Conservation (phyloP, 2,888 invertebrate species). For the Gandaritis pyraliata region DNA sequence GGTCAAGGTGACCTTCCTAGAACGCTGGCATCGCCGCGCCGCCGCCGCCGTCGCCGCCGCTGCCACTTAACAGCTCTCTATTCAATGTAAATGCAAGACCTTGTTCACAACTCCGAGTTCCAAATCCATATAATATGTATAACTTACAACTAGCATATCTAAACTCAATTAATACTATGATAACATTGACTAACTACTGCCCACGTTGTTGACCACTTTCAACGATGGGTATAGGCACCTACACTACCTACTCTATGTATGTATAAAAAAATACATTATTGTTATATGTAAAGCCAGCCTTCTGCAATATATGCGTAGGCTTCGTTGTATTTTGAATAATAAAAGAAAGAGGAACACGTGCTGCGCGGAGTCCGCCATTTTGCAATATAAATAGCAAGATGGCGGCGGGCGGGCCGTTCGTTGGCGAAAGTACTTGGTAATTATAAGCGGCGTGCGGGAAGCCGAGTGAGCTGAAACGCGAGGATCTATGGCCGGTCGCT, state of each 20-base stretch:
- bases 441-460: slow-evolving; percentile 74
- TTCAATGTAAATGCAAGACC: slow-evolving; percentile 77
- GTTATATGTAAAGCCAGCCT: slow-evolving; percentile 21
- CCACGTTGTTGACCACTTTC: not conserved
- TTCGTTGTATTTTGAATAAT: slow-evolving; percentile 60
- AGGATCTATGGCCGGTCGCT: slow-evolving; percentile 76
- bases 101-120: slow-evolving; percentile 55
- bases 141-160: slow-evolving; percentile 32
- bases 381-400: slow-evolving; percentile 82
- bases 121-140: slow-evolving; percentile 49
- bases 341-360: slow-evolving; percentile 76
- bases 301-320: slow-evolving; percentile 48
- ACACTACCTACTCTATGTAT: too few species aligned
- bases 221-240: not conserved
- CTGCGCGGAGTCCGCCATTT: slow-evolving; percentile 75
- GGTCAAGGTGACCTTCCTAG: slow-evolving; percentile 79
- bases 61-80: slow-evolving; percentile 66
- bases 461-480: slow-evolving; percentile 73
- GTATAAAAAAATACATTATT: not conserved
- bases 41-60: slow-evolving; percentile 52
- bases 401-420: slow-evolving; percentile 69
- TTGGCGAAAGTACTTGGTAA: slow-evolving; percentile 82
- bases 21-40: slow-evolving; percentile 65
- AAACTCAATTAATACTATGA: slow-evolving; percentile 5
- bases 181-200: not conserved